Evolutionary conservation across 2,888 invertebrate genomes (phyloP), one percentile per base, ranked within the genome.

Genomic region (Lottia gigantea): DNA sequence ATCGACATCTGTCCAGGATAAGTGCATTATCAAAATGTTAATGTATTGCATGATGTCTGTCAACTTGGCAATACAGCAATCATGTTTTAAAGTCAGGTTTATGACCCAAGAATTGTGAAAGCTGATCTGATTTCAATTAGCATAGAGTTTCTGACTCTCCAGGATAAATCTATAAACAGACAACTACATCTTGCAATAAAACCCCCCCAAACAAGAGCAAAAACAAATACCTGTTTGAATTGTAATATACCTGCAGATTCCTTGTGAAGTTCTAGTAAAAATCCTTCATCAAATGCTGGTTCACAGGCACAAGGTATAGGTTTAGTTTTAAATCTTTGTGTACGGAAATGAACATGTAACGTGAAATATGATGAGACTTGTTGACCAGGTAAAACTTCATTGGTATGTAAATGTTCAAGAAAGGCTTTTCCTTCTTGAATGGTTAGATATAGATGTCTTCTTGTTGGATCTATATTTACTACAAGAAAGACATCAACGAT

Each of bases 221-320:
- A 4, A 31, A 31, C 6, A 2, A 31, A 4, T 2, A 31, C 31
- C n/a, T 31, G 31, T 31, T 3, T 31, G 31, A 16, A 55, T 23
- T 23, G 1, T 12, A 19, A 55, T 12, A 62, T 77, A 86, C 85
- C 86, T 70, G 82, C 76, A 12, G 77, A 71, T 15, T 86, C 84
- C 73, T 86, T 87, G 74, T 88, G 87, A 6, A 88, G 77, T 73
- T 88, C 88, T 15, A 88, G 71, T 26, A 88, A 79, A 74, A 88
- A 88, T 12, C 86, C 86, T 68, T 88, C 88, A 73, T 85, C 83
- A 63, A 88, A 82, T 63, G 83, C 83, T 1, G 88, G 88, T 74
- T 88, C 88, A 81, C 87, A 86, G 6, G 87, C 85, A 78, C 87
- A 87, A 0, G 87, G 82, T 15, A 85, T 82, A 1, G 87, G 85